Conservation (phyloP, 1,140 invertebrate species). For the Drosophila setifemur region DNA sequence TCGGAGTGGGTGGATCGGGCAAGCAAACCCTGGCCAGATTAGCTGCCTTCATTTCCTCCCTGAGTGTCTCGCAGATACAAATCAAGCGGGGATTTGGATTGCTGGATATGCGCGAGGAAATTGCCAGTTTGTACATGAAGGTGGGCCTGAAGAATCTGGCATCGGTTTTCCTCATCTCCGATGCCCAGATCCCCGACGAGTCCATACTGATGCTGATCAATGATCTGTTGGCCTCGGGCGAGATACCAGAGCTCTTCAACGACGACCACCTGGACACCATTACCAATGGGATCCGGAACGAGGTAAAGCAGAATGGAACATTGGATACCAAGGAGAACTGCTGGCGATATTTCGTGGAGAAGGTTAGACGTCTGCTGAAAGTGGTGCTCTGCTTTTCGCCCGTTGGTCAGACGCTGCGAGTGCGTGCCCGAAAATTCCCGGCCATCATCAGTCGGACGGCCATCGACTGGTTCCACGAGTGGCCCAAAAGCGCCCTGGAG, state of each 20-base stretch:
- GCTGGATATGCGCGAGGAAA: conserved; percentile 91
- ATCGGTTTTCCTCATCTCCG: conserved; percentile 95
- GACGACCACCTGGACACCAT: conserved; percentile 97
- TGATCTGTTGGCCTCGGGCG: conserved; percentile 96
- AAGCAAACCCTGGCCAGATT: conserved; percentile 95
- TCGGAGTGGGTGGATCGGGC: conserved; percentile 97
- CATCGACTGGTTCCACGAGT: conserved; percentile 98
- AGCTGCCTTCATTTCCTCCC: conserved; percentile 93
- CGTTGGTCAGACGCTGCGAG: conserved; percentile 92
- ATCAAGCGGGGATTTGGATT: conserved; percentile 94
- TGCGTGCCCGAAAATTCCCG: conserved; percentile 95
- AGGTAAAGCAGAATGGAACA: conserved; percentile 89
- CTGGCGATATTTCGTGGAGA: conserved; percentile 97
- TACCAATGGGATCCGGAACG: conserved; percentile 90
- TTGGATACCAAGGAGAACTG: conserved; percentile 96
- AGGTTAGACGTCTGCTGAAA: conserved; percentile 90
- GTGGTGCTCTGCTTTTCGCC: conserved; percentile 95
- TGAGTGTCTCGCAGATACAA: conserved; percentile 97
- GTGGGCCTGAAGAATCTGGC: conserved; percentile 94
- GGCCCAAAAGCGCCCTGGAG: conserved; percentile 94
- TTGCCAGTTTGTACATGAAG: conserved; percentile 92
- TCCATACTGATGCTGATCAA: conserved; percentile 97
- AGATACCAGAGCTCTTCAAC: conserved; percentile 94
- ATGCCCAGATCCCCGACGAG: conserved; percentile 96
- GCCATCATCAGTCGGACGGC: conserved; percentile 95